phyloP scores from a whole-genome alignment of 2,113 vertebrate species.

The Romanogobio albipinnatus region DNA sequence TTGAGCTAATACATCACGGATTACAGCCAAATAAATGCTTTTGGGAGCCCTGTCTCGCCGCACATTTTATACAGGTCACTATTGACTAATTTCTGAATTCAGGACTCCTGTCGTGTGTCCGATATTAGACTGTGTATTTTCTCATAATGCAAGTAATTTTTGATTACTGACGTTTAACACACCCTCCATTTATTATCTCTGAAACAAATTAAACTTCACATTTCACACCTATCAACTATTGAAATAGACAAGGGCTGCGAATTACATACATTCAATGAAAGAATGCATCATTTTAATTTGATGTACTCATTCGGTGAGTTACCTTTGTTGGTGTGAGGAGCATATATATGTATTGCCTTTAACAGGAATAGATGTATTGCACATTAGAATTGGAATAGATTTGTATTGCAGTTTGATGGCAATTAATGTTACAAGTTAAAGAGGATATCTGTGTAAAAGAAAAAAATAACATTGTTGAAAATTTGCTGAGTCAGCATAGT shows the following conservation, averaged over 20 bases:
- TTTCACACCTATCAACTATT: neutral
- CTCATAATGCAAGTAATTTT: neutral
- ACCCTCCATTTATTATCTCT: neutral
- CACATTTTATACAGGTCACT: neutral
- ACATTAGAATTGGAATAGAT: no score
- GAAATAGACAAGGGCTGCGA: neutral
- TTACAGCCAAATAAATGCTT: neutral
- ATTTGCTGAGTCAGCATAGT: constrained; percentile 17
- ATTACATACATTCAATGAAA: neutral
- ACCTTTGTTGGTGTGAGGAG: neutral
- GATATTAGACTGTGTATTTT: neutral
- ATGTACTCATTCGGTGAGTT: neutral
- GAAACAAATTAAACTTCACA: neutral
- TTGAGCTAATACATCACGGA: neutral
- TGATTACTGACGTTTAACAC: neutral
- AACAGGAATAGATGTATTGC: neutral
- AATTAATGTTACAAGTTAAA: neutral
- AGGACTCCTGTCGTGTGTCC: neutral
- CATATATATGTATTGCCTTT: neutral
- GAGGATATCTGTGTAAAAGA: neutral
- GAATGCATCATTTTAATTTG: neutral
- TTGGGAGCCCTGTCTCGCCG: neutral
- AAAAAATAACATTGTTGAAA: neutral
- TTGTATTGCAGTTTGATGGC: neutral
- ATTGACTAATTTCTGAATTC: neutral